Evolutionary conservation across 2,113 vertebrate species (phyloP).

Genomic region (Lonchura striata): DNA sequence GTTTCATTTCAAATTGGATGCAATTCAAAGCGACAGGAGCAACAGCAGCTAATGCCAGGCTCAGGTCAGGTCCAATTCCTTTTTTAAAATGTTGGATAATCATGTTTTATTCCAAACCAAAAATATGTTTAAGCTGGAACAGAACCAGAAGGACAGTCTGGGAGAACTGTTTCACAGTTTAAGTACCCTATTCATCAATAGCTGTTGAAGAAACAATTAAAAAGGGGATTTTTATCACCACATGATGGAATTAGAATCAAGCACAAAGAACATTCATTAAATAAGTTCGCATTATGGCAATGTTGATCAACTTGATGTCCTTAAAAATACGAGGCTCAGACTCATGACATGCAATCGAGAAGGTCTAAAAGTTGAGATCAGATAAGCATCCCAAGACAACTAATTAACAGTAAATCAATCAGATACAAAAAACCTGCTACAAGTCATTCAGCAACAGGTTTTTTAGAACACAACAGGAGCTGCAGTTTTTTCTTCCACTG

Average conservation of each 20-base stretch:
- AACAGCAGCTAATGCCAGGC: conserved; percentile 57
- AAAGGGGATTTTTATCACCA: not conserved
- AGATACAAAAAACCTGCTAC: not conserved
- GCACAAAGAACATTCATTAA: not conserved
- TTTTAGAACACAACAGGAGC: not conserved
- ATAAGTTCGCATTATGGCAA: not conserved
- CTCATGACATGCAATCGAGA: not conserved
- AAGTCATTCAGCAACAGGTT: not conserved
- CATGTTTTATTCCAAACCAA: conserved; percentile 29
- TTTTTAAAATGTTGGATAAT: conserved; percentile 46
- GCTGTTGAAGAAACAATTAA: not conserved
- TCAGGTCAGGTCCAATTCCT: conserved; percentile 38
- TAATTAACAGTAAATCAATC: not conserved
- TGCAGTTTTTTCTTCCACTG: not conserved
- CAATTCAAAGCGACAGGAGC: conserved; percentile 49
- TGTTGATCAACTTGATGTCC: not conserved
- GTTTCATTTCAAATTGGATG: conserved; percentile 38
- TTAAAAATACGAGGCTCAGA: not conserved
- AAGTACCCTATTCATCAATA: not conserved
- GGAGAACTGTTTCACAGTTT: not conserved
- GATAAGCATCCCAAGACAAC: not conserved
- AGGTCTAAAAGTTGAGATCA: not conserved
- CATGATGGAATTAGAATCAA: not conserved
- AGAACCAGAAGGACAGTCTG: conserved; percentile 26
- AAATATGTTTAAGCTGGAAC: conserved; percentile 65